These are phyloP conservation scores for Cylas formicarius DNA, from an alignment of 1,140 invertebrate species.

Conservation along the genomic window DNA sequence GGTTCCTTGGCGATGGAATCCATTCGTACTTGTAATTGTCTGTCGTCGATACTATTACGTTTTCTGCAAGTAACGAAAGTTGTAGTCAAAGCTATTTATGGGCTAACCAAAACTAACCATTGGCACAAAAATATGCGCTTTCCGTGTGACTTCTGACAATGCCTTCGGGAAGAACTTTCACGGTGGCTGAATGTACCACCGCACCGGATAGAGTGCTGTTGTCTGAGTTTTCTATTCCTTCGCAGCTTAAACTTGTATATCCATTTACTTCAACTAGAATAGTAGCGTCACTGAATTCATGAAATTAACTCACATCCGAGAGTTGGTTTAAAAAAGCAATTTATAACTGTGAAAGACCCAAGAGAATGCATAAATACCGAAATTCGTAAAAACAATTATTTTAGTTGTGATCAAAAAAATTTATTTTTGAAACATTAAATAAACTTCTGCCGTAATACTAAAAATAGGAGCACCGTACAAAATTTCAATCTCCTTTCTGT, in stretches of 20 bases:
- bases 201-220: slow-evolving; percentile 51
- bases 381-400: too few relatives aligned
- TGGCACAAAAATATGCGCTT: slow-evolving; percentile 61
- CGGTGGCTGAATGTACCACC: slow-evolving; percentile 48
- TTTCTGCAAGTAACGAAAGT: slow-evolving; percentile 44
- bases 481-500: neutral
- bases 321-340: too few relatives aligned
- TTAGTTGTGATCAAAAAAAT: too few relatives aligned
- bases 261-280: slow-evolving; percentile 57
- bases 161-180: slow-evolving; percentile 52
- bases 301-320: too few relatives aligned
- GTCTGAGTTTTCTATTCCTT: slow-evolving; percentile 46
- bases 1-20: slow-evolving; percentile 52
- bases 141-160: slow-evolving; percentile 52
- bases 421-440: too few relatives aligned
- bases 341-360: too few relatives aligned
- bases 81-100: neutral
- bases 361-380: too few relatives aligned
- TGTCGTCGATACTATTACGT: slow-evolving; percentile 52
- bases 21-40: slow-evolving; percentile 57
- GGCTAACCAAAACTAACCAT: slow-evolving; percentile 42
- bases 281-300: too few relatives aligned
- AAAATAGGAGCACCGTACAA: too few relatives aligned
- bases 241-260: slow-evolving; percentile 52
- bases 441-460: too few relatives aligned